Conservation (phyloP, 1,140 invertebrate species). For the Thereuonema tuberculata region DNA sequence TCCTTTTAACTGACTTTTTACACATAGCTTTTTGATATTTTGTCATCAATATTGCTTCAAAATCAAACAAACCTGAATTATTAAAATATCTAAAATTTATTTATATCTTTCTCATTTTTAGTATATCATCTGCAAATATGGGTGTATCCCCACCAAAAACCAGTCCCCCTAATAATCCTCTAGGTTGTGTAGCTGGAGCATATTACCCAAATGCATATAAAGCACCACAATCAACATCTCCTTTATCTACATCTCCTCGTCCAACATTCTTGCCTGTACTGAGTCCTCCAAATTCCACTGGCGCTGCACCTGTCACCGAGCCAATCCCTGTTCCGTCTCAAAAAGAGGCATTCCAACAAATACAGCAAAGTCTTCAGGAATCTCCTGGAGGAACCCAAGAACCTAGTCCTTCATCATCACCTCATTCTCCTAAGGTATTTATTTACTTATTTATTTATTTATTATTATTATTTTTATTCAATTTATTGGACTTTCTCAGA, state of each 20-base stretch:
- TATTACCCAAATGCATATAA: background rate
- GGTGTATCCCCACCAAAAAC: slow-evolving; percentile 19
- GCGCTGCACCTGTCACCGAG: slow-evolving; percentile 31
- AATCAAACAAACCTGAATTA: too few species aligned
- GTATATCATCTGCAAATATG: background rate
- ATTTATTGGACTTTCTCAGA: too few species aligned
- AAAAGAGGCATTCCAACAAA: slow-evolving; percentile 38
- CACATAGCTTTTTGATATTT: too few species aligned
- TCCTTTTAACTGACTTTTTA: too few species aligned
- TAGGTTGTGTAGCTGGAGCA: slow-evolving; percentile 3
- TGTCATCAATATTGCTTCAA: too few species aligned
- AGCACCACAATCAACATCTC: background rate
- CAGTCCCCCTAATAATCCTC: slow-evolving; percentile 16
- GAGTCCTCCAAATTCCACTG: slow-evolving; percentile 5
- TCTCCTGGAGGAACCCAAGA: background rate
- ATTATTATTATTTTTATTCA: too few species aligned
- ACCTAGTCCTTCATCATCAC: slow-evolving; percentile 6
- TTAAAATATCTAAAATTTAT: too few species aligned
- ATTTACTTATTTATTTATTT: background rate
- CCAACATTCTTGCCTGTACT: slow-evolving; percentile 51
- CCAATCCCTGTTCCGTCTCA: slow-evolving; percentile 66
- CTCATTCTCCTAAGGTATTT: background rate
- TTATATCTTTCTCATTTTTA: too few species aligned
- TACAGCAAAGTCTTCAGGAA: slow-evolving; percentile 24
- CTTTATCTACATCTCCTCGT: slow-evolving; percentile 33